phyloP scores from a whole-genome alignment of 1,140 invertebrate genomes.

The Elymnias hypermnestra region DNA sequence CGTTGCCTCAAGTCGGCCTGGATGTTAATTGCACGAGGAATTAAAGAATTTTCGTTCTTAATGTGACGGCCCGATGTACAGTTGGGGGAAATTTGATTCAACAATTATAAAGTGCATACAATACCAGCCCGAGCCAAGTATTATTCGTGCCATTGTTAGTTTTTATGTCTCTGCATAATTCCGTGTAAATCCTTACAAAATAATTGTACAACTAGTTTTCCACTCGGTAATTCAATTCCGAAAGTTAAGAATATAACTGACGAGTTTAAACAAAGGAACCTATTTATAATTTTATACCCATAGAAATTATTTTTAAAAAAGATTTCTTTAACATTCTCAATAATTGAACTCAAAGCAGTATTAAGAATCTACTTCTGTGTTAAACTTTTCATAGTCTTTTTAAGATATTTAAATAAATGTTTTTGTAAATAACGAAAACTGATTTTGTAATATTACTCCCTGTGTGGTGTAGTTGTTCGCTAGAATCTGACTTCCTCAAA shows the following conservation, averaged over 20 bases:
- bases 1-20: constrained; percentile 42
- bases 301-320: too few species aligned
- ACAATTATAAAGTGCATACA: constrained; percentile 20
- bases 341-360: too few species aligned
- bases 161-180: background rate
- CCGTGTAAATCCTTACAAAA: background rate
- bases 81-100: constrained; percentile 23
- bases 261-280: too few species aligned
- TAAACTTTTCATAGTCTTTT: too few species aligned
- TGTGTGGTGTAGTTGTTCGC: too few species aligned
- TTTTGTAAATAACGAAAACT: too few species aligned
- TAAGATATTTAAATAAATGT: too few species aligned
- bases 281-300: too few species aligned
- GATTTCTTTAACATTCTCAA: too few species aligned
- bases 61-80: constrained; percentile 50
- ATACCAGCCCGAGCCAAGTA: constrained; percentile 8
- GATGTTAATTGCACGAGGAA: constrained; percentile 67
- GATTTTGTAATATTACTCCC: too few species aligned
- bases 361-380: too few species aligned
- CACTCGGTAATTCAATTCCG: background rate
- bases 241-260: background rate
- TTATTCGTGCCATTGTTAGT: constrained; percentile 10
- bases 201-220: background rate
- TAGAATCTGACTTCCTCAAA: too few species aligned
- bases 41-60: constrained; percentile 71